Evolutionary conservation across 2,797 vertebrate species (phyloP).

Genomic region (Cuculus canorus): DNA sequence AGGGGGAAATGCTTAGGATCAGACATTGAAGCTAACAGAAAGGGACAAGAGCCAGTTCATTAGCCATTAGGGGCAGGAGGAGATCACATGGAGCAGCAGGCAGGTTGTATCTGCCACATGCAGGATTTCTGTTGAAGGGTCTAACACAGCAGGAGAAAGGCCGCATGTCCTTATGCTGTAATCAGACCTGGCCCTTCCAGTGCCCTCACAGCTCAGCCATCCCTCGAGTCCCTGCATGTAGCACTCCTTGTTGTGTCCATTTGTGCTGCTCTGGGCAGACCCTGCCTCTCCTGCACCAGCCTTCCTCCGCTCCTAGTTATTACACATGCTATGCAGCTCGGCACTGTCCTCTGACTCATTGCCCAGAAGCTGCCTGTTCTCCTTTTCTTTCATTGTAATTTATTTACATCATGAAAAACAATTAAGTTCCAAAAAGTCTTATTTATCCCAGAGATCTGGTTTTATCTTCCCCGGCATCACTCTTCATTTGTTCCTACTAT

Average conservation of each 20-base stretch:
- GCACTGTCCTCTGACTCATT: not conserved
- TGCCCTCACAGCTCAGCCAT: not conserved
- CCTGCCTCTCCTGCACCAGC: not conserved
- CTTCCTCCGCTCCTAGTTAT: not conserved
- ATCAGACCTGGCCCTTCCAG: not conserved
- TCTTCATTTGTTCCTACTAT: constrained; percentile 35
- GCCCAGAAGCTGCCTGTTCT: not conserved
- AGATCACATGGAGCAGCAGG: not conserved
- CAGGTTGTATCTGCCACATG: not conserved
- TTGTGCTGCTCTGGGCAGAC: not conserved
- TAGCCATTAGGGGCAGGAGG: not conserved
- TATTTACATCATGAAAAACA: constrained; percentile 51
- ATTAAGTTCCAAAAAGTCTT: constrained; percentile 47
- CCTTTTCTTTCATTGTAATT: constrained; percentile 24
- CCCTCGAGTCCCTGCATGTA: not conserved
- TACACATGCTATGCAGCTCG: not conserved
- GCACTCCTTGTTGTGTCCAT: not conserved
- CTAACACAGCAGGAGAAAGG: not conserved
- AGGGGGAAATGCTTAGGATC: not conserved
- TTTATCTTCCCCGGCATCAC: constrained; percentile 49
- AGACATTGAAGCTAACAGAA: not conserved
- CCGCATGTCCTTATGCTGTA: not conserved
- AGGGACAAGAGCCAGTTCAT: not conserved
- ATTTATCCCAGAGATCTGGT: constrained; percentile 52
- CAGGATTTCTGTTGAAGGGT: not conserved